phyloP scores from a whole-genome alignment of 2,113 vertebrate species.

The Abramis brama region DNA sequence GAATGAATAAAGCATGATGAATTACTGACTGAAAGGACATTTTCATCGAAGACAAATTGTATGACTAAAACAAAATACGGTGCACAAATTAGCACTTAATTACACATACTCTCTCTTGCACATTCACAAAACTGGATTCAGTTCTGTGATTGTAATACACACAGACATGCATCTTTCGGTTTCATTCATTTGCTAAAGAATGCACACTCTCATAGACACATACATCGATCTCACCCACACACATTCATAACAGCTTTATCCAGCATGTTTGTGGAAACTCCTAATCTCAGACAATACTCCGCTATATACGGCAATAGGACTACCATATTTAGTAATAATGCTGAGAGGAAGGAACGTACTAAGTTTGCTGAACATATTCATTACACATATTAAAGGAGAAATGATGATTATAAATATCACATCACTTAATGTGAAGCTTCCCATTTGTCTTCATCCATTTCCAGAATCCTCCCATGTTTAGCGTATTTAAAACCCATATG shows the following conservation, averaged over 20 bases:
- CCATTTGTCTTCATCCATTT: conserved; percentile 10
- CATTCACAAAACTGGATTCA: conserved; percentile 6
- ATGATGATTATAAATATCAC: conserved; percentile 26
- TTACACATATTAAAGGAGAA: conserved; percentile 8
- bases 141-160: neutral
- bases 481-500: conserved; percentile 16
- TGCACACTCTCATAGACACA: neutral
- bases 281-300: neutral
- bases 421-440: conserved; percentile 5
- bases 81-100: neutral
- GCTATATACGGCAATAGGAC: neutral
- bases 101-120: neutral
- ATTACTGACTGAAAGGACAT: neutral
- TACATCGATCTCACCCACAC: conserved; percentile 17
- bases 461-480: conserved; percentile 19
- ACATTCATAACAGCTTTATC: conserved; percentile 14
- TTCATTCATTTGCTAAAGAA: conserved; percentile 8
- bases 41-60: neutral
- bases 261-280: neutral
- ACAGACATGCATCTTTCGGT: neutral
- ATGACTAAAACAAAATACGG: neutral
- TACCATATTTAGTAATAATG: neutral
- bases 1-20: neutral
- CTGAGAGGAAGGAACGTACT: neutral
- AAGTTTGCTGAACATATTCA: neutral